A percentile compares a stretch with the other conserved stretches of the same genome.
Evolutionary conservation across 64 coral and sea anemone genomes (phyloP).

Genomic region (Actinia tenebrosa): DNA sequence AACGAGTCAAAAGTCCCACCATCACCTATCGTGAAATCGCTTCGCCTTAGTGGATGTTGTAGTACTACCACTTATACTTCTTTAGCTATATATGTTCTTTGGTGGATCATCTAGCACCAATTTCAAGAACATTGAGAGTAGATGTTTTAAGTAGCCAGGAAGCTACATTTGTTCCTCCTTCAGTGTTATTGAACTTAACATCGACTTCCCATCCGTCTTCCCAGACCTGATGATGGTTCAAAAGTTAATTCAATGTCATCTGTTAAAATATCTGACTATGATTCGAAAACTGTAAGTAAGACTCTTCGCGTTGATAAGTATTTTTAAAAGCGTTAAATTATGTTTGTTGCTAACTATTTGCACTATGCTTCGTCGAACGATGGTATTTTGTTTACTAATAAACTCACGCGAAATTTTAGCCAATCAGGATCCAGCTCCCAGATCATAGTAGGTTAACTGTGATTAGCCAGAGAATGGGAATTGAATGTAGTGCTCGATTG

Average conservation of each 20-base stretch:
- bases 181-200: not conserved
- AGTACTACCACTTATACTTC: not conserved
- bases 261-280: conserved; percentile 23
- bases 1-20: no score
- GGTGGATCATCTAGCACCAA: not conserved
- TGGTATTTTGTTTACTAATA: no score
- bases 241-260: not conserved
- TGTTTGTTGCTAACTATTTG: no score
- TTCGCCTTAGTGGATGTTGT: not conserved
- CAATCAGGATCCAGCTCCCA: no score
- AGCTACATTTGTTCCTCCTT: not conserved
- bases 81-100: not conserved
- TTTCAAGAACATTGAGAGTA: not conserved
- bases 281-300: conserved; percentile 28
- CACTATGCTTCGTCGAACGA: no score
- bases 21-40: not conserved
- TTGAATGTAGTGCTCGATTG: no score
- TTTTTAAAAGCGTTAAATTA: no score
- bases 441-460: no score
- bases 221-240: not conserved
- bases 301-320: not conserved
- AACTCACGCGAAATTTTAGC: no score
- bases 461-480: no score
- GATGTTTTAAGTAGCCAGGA: not conserved
- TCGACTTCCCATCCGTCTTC: not conserved